phyloP scores from a whole-genome alignment of 2,888 invertebrate species.

The Luperina testacea region DNA sequence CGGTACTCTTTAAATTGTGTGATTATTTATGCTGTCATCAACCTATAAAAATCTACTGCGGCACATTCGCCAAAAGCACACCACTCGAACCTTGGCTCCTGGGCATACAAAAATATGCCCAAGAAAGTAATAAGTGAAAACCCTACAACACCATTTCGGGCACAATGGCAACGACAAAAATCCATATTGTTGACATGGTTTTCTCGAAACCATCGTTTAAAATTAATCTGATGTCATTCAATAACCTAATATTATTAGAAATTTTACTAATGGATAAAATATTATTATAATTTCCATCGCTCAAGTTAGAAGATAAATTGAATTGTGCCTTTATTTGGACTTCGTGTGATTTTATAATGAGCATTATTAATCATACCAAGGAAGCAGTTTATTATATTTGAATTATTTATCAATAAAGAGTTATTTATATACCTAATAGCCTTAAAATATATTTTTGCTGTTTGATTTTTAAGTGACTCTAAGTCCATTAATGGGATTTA shows the following conservation, averaged over 20 bases:
- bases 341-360: slow-evolving; percentile 36
- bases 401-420: slow-evolving; percentile 18
- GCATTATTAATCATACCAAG: slow-evolving; percentile 9
- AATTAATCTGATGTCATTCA: background rate
- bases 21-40: background rate
- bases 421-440: background rate
- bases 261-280: background rate
- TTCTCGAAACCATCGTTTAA: background rate
- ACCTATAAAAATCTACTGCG: background rate
- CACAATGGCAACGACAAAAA: background rate
- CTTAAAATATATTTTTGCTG: background rate
- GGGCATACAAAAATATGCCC: background rate
- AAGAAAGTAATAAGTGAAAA: too few species aligned
- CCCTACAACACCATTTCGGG: background rate
- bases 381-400: slow-evolving; percentile 3
- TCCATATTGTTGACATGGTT: background rate
- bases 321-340: slow-evolving; percentile 14
- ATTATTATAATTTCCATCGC: slow-evolving; percentile 12
- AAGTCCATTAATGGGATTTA: background rate
- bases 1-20: background rate
- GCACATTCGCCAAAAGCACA: background rate
- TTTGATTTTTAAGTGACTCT: background rate
- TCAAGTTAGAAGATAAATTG: slow-evolving; percentile 27
- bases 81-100: background rate
- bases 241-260: background rate